Conservation (phyloP, 2,797 vertebrate species). For the Australoheros facetus region DNA sequence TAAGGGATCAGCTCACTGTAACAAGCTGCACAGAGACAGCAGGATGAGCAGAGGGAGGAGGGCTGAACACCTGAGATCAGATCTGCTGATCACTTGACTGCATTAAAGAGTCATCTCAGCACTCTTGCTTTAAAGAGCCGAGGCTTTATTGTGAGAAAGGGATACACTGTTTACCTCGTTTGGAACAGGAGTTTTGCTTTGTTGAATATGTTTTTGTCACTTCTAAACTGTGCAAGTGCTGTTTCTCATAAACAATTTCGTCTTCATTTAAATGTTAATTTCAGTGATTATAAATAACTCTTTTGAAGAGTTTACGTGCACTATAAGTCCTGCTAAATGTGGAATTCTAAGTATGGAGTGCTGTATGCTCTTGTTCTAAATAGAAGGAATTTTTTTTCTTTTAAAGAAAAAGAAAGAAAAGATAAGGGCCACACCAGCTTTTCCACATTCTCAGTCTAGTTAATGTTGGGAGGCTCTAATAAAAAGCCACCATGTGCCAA, state of each 20-base stretch:
- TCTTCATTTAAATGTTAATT: conserved; percentile 20
- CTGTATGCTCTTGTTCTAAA: conserved; percentile 3
- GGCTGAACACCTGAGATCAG: conserved; percentile 66
- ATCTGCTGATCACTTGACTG: conserved; percentile 65
- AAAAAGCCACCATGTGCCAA: conserved; percentile 91
- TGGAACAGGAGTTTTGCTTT: not conserved
- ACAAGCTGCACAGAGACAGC: conserved; percentile 52
- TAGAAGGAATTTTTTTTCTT: conserved; percentile 6
- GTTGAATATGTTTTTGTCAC: not conserved
- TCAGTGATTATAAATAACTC: not conserved
- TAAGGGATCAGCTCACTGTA: conserved; percentile 49
- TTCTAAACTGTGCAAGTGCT: not conserved
- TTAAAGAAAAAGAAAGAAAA: conserved; percentile 2
- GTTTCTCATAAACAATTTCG: not conserved
- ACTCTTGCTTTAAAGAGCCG: conserved; percentile 33
- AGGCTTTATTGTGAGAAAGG: conserved; percentile 41
- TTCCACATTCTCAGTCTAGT: conserved; percentile 84
- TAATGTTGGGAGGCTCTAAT: conserved; percentile 86
- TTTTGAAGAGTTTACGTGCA: not conserved
- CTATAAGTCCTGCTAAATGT: not conserved
- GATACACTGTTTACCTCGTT: not conserved
- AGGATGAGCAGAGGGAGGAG: conserved; percentile 40
- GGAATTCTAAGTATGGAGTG: conserved; percentile 17
- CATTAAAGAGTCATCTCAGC: conserved; percentile 42
- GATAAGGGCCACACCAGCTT: conserved; percentile 78